Base-by-base conservation (phyloP, 2,888 invertebrate genomes). In the Hyposoter didymator region DNA sequence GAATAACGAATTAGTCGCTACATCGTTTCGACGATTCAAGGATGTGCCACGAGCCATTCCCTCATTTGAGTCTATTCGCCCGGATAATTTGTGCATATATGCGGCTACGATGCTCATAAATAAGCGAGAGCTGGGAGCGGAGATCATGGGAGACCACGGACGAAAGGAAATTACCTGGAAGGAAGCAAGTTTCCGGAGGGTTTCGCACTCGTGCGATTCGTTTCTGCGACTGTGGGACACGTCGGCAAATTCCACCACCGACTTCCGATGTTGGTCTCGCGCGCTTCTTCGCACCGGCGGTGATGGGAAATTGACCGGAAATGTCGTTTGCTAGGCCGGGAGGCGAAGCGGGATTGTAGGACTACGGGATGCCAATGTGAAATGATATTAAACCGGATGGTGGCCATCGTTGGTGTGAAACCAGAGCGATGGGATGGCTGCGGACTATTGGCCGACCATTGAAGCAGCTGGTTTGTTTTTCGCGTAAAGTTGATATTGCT, bases 241-340 rank as follows among this genome's bases (percentile, higher is more conserved):
- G 59, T 76, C 74, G 79, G 80, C 73, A 59, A 87, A 87, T 85
- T 75, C 81, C 59, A 7, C 47, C 69, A 67, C 32, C 69, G 66
- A 73, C 82, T 76, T 80, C 82, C 52, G 47, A 22, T 74, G 66
- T 35, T 82, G 32, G 59, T 59, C 80, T 85, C 82, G 55, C 74
- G 59, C 69, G 69, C 55, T 67, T 78, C 83, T 74, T 52, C 70
- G 47, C 1, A 55, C 17, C 78, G 47, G 32, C 47, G 67, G 67
- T 75, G 43, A 81, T 82, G 85, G 84, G 84, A 85, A 88, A 87
- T 88, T 85, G 85, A 87, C 85, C 87, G 81, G 87, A 88, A 87
- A 87, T 88, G 80, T 87, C 85, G 75, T 86, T 86, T 70, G 52
- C 75, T 62, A 74, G 81, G 69, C 66, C 35, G 67, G 70, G 28